Percentiles rank a stretch among this genome's conserved stretches.
Evolutionary conservation across 1,140 invertebrate genomes (phyloP).

Genomic region (Camponotus vicinus): DNA sequence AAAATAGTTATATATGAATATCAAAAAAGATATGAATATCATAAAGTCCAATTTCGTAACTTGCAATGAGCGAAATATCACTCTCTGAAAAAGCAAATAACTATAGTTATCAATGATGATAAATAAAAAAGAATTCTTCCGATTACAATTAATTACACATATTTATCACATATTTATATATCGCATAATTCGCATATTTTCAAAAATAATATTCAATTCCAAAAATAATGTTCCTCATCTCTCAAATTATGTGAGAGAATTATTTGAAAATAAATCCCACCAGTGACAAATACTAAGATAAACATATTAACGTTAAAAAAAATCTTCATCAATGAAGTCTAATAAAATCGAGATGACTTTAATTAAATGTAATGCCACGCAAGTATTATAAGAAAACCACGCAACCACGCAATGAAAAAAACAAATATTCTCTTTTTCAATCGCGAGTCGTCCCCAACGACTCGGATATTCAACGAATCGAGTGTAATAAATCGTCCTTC

Average conservation of each 20-base stretch:
- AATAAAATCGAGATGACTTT: constrained; percentile 40
- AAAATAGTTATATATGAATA: constrained; percentile 19
- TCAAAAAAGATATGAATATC: constrained; percentile 31
- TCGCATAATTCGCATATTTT: not conserved
- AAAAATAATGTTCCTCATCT: not conserved
- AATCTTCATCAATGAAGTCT: not conserved
- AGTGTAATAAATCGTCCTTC: constrained; percentile 28
- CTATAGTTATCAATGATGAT: not conserved
- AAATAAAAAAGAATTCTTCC: not conserved
- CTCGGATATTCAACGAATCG: constrained; percentile 9
- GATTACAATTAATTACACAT: not conserved
- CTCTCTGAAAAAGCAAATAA: not conserved
- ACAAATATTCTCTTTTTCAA: constrained; percentile 8
- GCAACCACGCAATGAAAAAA: not conserved
- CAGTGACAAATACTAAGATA: too few species aligned
- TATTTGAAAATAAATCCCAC: not conserved
- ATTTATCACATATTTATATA: not conserved
- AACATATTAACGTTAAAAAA: not conserved
- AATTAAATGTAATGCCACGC: constrained; percentile 7
- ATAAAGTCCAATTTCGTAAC: not conserved
- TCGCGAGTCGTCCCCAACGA: not conserved
- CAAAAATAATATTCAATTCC: not conserved
- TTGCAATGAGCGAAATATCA: not conserved
- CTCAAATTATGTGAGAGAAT: not conserved
- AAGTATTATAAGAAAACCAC: not conserved